Percentiles rank a stretch among this genome's conserved stretches.
These are phyloP conservation scores for Lottia scabra DNA, from an alignment of 2,888 invertebrate species.

Conservation along the genomic window DNA sequence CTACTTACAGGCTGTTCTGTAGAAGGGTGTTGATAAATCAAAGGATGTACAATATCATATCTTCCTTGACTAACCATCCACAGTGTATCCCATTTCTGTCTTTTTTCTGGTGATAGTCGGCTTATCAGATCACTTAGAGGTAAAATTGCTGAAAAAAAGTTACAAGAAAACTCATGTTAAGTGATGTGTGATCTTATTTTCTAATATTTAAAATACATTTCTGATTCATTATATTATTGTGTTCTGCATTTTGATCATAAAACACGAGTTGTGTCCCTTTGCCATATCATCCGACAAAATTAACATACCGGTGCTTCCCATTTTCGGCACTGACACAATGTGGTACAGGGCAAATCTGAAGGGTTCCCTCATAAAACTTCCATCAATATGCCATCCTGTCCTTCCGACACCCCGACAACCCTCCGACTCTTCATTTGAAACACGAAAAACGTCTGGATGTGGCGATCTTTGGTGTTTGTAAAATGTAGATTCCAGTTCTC, in stretches of 20 bases:
- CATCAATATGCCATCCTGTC: constrained; percentile 66
- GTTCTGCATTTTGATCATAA: too few species aligned
- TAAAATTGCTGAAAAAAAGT: constrained; percentile 53
- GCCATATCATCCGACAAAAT: not conserved
- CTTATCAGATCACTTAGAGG: constrained; percentile 57
- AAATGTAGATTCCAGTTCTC: constrained; percentile 62
- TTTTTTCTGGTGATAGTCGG: constrained; percentile 43
- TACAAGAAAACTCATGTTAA: not conserved
- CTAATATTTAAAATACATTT: too few species aligned
- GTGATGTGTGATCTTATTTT: not conserved
- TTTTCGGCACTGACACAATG: constrained; percentile 56
- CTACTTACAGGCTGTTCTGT: constrained; percentile 53
- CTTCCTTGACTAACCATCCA: constrained; percentile 59
- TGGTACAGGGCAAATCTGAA: constrained; percentile 60
- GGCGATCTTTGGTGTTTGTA: constrained; percentile 62
- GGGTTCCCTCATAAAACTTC: constrained; percentile 61
- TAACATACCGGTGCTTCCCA: constrained; percentile 57
- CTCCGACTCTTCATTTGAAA: constrained; percentile 58
- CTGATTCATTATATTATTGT: too few species aligned
- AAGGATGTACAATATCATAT: constrained; percentile 47
- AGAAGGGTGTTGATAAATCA: constrained; percentile 61
- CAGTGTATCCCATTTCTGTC: constrained; percentile 55
- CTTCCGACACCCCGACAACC: constrained; percentile 62
- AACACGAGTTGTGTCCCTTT: too few species aligned
- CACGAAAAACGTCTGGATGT: constrained; percentile 62